These are phyloP conservation scores for Scaptomyza graminum DNA, from an alignment of 1,140 invertebrate genomes.

Conservation along the genomic window DNA sequence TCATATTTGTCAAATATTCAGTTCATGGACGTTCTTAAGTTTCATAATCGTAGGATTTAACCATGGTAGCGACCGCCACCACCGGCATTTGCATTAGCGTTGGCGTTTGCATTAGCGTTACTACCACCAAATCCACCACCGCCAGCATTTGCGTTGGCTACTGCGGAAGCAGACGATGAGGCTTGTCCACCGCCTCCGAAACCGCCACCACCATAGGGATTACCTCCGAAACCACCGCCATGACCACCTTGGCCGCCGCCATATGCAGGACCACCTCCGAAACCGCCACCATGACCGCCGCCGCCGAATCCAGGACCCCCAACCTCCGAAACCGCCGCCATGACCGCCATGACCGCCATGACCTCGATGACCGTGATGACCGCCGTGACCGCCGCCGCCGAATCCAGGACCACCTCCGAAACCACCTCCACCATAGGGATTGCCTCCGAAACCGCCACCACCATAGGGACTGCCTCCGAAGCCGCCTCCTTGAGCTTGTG, in stretches of 20 bases:
- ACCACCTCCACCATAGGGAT: too few species aligned
- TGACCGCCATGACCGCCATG: conserved; percentile 22
- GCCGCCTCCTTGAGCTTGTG: conserved; percentile 13
- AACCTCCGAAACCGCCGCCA: conserved; percentile 3
- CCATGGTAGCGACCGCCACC: conserved; percentile 7
- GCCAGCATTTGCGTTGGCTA: not conserved
- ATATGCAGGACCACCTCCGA: conserved; percentile 29
- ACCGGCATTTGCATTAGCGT: not conserved
- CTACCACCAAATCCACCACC: conserved; percentile 5
- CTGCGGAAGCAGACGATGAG: not conserved
- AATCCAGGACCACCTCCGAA: conserved; percentile 33
- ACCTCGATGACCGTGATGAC: conserved; percentile 13
- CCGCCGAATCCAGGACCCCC: conserved; percentile 7
- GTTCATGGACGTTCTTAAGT: not conserved
- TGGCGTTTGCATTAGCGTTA: not conserved
- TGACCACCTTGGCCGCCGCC: conserved; percentile 20
- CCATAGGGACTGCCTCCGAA: too few species aligned
- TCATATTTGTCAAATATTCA: not conserved
- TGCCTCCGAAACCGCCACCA: conserved; percentile 2
- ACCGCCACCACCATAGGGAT: conserved; percentile 1
- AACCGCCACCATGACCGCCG: conserved; percentile 23
- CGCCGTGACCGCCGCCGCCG: conserved; percentile 8
- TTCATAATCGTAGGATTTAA: not conserved
- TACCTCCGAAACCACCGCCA: conserved; percentile 11
- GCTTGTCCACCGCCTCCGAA: conserved; percentile 19